Evolutionary conservation across 1,140 invertebrate species (phyloP), one percentile per base, ranked within the genome.

Genomic region (Acromyrmex echinatior): DNA sequence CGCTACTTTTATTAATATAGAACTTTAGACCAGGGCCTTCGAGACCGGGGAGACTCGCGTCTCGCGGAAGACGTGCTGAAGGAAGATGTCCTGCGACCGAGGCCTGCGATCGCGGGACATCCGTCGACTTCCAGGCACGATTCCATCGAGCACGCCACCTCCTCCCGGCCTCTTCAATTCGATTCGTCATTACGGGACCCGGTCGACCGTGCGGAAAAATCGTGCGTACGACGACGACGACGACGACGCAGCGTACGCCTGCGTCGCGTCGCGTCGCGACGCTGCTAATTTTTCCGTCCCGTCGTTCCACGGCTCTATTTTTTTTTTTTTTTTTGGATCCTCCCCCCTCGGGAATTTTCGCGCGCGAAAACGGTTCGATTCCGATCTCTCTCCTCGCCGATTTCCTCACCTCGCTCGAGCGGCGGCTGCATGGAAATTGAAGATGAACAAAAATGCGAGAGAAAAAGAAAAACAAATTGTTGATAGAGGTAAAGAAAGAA

Each of bases 71-170:
- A 88, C 87, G 91, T 91, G 88, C 90, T 91, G 87, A 92, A 92
- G 90, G 86, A 88, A 88, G 92, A 94, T 93, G 92, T 92, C 91
- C 85, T 88, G 91, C 91, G 92, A 95, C 92, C 92, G 94, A 95
- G 95, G 95, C 95, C 95, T 95, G 92, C 95, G 92, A 93, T 95
- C 93, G 92, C 92, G 90, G 87, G 86, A 91, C 92, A 94, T 94
- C 93, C 78, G 87, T 84, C 86, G 88, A 84, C 88, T 92, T 88
- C 87, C 89, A 76, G 21, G 76, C 89, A 91, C 80, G 78, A 70
- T 51, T 81, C 56, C 88, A 90, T 10, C 88, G 86, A 86, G 86
- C 63, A 51, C 74, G 51, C 74, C 89, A 84, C 71, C 68, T 86
- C 71, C 82, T 74, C 70, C 87, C 73, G 53, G 66, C 39, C 77